Evolutionary conservation across 2,888 invertebrate genomes (phyloP).

Genomic region (Oligia fasciuncula): DNA sequence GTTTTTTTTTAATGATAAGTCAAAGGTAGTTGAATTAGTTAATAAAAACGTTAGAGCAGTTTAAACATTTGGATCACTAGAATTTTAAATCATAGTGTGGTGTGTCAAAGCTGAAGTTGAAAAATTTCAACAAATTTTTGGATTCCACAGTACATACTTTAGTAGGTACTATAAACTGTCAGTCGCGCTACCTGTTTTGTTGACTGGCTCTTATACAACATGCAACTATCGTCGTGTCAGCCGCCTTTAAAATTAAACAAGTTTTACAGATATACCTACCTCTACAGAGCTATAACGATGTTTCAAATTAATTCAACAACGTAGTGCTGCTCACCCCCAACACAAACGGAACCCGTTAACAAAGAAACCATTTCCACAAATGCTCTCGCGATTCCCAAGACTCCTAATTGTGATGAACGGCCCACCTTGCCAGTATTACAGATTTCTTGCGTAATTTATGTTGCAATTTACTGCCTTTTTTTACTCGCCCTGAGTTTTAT

Average conservation of each 20-base stretch:
- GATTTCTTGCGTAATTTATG: constrained; percentile 83
- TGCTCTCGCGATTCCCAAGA: constrained; percentile 68
- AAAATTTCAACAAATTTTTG: no score
- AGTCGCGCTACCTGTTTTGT: no score
- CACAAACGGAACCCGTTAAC: constrained; percentile 63
- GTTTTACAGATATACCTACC: not conserved
- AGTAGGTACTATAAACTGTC: no score
- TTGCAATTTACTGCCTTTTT: constrained; percentile 80
- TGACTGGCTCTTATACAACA: not conserved
- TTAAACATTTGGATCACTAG: no score
- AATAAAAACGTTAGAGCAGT: no score
- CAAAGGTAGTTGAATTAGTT: no score
- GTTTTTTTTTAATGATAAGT: no score
- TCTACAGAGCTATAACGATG: not conserved
- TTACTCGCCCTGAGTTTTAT: constrained; percentile 65
- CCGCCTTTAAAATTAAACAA: not conserved
- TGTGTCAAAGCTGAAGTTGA: no score
- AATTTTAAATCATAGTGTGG: no score
- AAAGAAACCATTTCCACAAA: constrained; percentile 62
- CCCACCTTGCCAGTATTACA: constrained; percentile 77
- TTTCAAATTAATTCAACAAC: not conserved
- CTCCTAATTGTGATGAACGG: constrained; percentile 83
- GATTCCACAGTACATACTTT: not conserved
- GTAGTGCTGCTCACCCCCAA: constrained; percentile 41
- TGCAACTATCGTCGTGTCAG: not conserved